phyloP scores from a whole-genome alignment of 2,113 vertebrate species.

The Charina bottae region DNA sequence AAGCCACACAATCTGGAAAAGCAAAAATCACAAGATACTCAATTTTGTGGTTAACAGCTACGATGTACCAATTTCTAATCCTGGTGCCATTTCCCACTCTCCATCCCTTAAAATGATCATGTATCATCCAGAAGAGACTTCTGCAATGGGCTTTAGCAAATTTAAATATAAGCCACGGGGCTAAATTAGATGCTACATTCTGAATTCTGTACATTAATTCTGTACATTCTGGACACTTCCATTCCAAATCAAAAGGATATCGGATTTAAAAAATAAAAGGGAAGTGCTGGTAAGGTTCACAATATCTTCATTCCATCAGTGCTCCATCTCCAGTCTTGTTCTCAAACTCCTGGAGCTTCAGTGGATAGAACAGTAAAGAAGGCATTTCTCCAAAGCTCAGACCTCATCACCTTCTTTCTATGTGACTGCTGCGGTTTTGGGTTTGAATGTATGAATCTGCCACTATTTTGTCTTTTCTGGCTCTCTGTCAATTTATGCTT shows the following conservation, averaged over 20 bases:
- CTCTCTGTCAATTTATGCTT: neutral
- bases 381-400: neutral
- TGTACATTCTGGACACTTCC: neutral
- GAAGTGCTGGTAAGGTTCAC: neutral
- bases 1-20: neutral
- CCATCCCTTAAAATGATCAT: neutral
- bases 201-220: neutral
- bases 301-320: too few species aligned
- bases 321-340: neutral
- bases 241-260: neutral
- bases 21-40: neutral
- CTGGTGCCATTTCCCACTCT: too few species aligned
- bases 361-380: neutral
- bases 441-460: neutral
- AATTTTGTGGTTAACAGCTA: neutral
- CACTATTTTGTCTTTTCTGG: neutral
- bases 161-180: neutral
- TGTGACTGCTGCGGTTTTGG: neutral
- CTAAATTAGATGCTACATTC: neutral
- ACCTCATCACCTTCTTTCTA: neutral
- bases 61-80: neutral
- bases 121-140: neutral
- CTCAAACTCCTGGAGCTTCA: neutral
- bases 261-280: neutral
- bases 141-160: neutral